Base-by-base conservation (phyloP, 2,797 vertebrate species). In the Premnoplex brunnescens region DNA sequence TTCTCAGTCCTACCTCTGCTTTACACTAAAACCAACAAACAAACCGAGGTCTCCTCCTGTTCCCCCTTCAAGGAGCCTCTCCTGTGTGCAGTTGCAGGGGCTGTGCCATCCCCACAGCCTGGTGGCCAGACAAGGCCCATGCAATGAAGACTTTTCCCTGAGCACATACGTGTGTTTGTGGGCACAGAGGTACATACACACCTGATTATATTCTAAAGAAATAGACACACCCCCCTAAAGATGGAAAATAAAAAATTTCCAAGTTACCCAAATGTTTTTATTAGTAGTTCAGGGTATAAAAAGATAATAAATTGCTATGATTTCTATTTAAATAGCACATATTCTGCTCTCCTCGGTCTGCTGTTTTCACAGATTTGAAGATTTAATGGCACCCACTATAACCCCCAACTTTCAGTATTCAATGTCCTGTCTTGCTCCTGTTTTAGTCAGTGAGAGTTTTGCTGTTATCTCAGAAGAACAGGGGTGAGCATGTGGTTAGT, bases 391-490 rank as follows among this genome's bases (percentile, higher is more conserved):
- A 80, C 32, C 37, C 43, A 75, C 17, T 51, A 27, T 64, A 85
- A 92, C 30, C 13, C 21, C 37, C 3, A 14, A 44, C 85, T 91
- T 86, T 84, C 89, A 66, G 41, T 83, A 81, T 84, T 72, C 91
- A 28, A 0, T 55, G 63, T 95, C 91, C 83, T 81, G 71, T 44
- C 79, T 86, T 80, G 36, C 39, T 93, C 71, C 66, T 81, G 34
- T 92, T 97, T 63, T 68, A 88, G 69, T 89, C 87, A 88, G 73
- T 71, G 39, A 75, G 76, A 90, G 44, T 90, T 92, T 52, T 92
- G 58, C 87, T 91, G 78, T 94, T 93, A 88, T 93, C 85, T 94
- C 83, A 86, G 92, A 89, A 89, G 88, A 92, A 86, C 89, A 93
- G 59, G 73, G 89, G 63, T 62, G 76, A 94, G 77, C 83, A 81